Evolutionary conservation across 2,888 invertebrate species (phyloP), one percentile per base, ranked within the genome.

Genomic region (Ophioninae sp.): DNA sequence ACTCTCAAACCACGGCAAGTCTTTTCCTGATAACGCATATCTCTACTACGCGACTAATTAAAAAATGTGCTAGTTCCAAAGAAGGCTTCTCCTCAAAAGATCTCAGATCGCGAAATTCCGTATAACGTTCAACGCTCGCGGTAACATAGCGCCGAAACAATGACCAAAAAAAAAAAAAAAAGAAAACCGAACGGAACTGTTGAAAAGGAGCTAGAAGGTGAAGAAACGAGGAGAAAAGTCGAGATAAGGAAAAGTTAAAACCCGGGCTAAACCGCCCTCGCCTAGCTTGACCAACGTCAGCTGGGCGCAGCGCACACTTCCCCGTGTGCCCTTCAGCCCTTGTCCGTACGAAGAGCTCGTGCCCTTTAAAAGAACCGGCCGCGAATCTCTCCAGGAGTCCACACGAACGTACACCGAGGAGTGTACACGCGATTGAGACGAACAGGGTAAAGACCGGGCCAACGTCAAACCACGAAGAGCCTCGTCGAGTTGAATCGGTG

Each of bases 241-340:
- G 17, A 20, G 20, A 6, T 17, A 44, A 20, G 65, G 56, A 51
- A 72, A 67, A 10, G 59, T 68, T 75, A 65, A 56, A 81, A 73
- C 68, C 58, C 56, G 56, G 22, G 44, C 71, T 20, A 67, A 44
- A 61, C 67, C 13, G 44, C 84, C 75, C 84, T 84, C 59, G 81
- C 79, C 51, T 79, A 78, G 79, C 79, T 84, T 84, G 84, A 84
- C 82, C 84, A 84, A 72, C 84, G 84, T 84, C 82, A 84, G 84
- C 82, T 84, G 84, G 76, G 76, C 72, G 64, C 79, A 73, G 6
- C 17, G 0, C 51, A 51, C 51, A 3, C 51, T 17, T 17, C 13
- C 17, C 0, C 51, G 0, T 17, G 17, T 13, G 17, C 51, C 3
- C 17, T 17, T 6, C 10, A 5, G 17, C 13, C 59, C 72, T 72